Percentiles rank a stretch among this genome's conserved stretches.
Evolutionary conservation across 2,888 invertebrate genomes (phyloP).

Genomic region (Amiota mariae): DNA sequence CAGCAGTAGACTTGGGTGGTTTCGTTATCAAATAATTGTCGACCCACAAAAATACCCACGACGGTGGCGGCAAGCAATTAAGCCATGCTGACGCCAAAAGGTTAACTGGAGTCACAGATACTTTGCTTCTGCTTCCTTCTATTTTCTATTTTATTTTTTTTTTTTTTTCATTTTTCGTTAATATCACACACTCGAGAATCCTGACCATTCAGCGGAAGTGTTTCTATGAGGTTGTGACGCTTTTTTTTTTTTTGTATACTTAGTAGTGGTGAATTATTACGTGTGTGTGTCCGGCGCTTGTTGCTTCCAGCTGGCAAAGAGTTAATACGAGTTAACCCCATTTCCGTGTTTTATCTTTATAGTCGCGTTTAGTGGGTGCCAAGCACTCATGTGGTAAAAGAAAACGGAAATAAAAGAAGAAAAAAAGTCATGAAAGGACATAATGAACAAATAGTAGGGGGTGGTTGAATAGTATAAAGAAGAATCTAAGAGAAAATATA

Average conservation of each 20-base stretch:
- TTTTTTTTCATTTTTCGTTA: conserved; percentile 15
- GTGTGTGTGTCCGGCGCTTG: conserved; percentile 44
- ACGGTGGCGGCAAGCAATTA: conserved; percentile 66
- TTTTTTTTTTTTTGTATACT: not conserved
- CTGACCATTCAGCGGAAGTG: conserved; percentile 2
- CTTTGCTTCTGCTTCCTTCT: not conserved
- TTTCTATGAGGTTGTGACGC: conserved; percentile 5
- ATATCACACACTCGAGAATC: not conserved
- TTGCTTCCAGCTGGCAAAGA: conserved; percentile 49
- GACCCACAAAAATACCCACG: conserved; percentile 55
- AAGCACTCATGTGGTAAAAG: conserved; percentile 55
- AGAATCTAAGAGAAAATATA: not conserved
- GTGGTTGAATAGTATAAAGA: not conserved
- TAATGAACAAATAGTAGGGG: not conserved
- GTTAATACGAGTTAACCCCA: conserved; percentile 57
- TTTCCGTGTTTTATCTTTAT: conserved; percentile 70
- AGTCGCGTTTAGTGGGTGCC: conserved; percentile 67
- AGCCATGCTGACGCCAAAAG: conserved; percentile 54
- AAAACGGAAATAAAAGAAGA: not conserved
- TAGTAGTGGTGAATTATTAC: conserved; percentile 1
- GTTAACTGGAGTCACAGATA: conserved; percentile 44
- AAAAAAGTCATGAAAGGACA: not conserved
- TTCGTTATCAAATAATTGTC: conserved; percentile 74
- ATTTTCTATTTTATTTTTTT: too few relatives aligned
- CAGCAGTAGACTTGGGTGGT: conserved; percentile 33